These are phyloP conservation scores for Zaprionus obscuricornis DNA, from an alignment of 2,888 invertebrate genomes.

Conservation along the genomic window DNA sequence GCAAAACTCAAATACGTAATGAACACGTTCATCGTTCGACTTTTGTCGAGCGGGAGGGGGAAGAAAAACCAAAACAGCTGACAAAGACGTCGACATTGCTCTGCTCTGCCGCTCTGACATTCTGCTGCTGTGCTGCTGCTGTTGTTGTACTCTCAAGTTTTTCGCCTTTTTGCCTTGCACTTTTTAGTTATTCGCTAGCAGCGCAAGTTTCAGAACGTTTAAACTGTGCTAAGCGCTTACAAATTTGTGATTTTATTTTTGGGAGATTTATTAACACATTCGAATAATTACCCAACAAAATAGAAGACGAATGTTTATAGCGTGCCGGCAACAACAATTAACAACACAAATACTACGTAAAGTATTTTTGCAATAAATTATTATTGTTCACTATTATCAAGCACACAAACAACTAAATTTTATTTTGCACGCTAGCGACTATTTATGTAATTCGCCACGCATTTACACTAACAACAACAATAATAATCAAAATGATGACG, in stretches of 20 bases:
- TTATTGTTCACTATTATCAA: conserved; percentile 13
- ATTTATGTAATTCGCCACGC: conserved; percentile 53
- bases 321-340: conserved; percentile 42
- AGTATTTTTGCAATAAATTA: conserved; percentile 50
- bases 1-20: conserved; percentile 34
- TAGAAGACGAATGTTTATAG: conserved; percentile 55
- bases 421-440: conserved; percentile 31
- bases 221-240: conserved; percentile 22
- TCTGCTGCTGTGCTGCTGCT: conserved; percentile 26
- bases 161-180: conserved; percentile 61
- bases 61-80: conserved; percentile 59
- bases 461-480: conserved; percentile 27
- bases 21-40: background rate
- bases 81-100: conserved; percentile 33
- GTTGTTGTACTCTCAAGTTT: conserved; percentile 41
- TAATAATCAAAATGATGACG: conserved; percentile 17
- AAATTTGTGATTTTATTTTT: conserved; percentile 21
- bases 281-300: conserved; percentile 59
- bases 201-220: conserved; percentile 65
- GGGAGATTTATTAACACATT: conserved; percentile 58
- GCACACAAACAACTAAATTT: conserved; percentile 13
- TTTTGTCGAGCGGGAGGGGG: background rate
- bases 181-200: conserved; percentile 67
- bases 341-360: conserved; percentile 59
- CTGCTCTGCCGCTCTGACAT: conserved; percentile 15